Percentiles rank a stretch among this genome's conserved stretches.
phyloP scores from a whole-genome alignment of 2,113 vertebrate genomes.

The Colistium nudipinnis region DNA sequence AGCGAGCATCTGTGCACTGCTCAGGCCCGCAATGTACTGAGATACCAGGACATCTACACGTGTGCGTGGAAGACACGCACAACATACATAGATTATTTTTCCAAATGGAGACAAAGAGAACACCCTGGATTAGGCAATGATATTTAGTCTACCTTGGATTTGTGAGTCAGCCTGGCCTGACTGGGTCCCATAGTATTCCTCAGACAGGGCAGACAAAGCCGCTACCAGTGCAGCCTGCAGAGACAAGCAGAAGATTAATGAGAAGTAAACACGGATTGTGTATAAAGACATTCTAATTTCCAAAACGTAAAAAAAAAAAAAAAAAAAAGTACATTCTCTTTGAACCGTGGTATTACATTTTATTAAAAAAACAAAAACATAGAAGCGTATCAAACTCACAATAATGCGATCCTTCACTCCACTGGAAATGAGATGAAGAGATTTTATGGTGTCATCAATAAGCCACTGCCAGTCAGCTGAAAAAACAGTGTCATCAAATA shows the following conservation, averaged over 20 bases:
- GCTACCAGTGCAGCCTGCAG: conserved; percentile 84
- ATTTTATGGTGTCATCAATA: conserved; percentile 89
- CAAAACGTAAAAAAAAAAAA: no score
- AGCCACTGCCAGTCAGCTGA: conserved; percentile 91
- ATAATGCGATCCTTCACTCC: conserved; percentile 81
- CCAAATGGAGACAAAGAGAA: background rate
- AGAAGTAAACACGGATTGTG: background rate
- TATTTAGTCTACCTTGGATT: conserved; percentile 81
- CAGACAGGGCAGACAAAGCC: conserved; percentile 87
- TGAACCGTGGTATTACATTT: background rate
- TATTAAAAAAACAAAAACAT: background rate
- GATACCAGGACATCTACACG: conserved; percentile 83
- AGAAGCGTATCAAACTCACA: conserved; percentile 71
- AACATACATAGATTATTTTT: background rate
- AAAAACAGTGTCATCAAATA: conserved; percentile 31
- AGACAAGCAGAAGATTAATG: background rate
- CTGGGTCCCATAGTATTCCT: conserved; percentile 82
- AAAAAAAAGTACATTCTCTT: no score
- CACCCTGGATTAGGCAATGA: background rate
- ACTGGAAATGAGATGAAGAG: conserved; percentile 84
- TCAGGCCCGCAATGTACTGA: conserved; percentile 85
- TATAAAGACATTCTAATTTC: background rate
- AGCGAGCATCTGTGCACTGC: conserved; percentile 85
- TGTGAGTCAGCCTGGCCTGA: conserved; percentile 77
- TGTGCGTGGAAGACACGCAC: background rate